Conservation (phyloP, 2,888 invertebrate species). For the Ormyrus pomaceus region DNA sequence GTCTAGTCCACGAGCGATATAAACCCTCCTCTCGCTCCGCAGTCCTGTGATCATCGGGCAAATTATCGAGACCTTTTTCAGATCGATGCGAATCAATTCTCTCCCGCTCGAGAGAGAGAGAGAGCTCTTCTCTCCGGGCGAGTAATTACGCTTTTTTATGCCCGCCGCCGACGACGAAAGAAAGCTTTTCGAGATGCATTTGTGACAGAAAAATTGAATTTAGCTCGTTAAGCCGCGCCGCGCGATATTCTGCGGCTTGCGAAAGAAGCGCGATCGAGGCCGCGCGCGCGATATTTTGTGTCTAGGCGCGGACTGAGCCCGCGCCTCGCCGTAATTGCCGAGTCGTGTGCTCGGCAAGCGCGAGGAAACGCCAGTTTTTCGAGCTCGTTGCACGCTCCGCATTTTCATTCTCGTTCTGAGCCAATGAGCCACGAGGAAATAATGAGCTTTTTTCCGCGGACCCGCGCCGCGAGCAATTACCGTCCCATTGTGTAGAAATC, state of each 20-base stretch:
- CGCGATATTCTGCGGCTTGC: neutral
- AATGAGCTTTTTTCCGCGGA: constrained; percentile 30
- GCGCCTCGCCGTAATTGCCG: constrained; percentile 33
- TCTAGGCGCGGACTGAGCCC: too few relatives aligned
- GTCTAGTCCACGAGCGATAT: neutral
- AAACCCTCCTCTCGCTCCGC: neutral
- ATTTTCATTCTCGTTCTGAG: constrained; percentile 21
- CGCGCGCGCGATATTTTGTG: neutral
- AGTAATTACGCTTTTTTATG: constrained; percentile 12
- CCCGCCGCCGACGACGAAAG: neutral
- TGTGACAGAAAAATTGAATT: neutral
- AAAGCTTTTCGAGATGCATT: neutral
- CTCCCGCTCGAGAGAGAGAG: constrained; percentile 1
- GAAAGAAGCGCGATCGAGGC: neutral
- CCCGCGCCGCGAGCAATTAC: neutral
- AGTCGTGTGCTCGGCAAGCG: neutral
- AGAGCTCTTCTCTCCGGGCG: neutral
- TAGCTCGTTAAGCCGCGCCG: too few relatives aligned
- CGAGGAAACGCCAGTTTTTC: too few relatives aligned
- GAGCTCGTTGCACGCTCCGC: too few relatives aligned
- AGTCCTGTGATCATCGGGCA: constrained; percentile 19
- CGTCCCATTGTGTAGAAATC: neutral
- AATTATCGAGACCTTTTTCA: constrained; percentile 31
- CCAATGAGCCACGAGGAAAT: constrained; percentile 34
- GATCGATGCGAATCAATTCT: constrained; percentile 25